phyloP scores from a whole-genome alignment of 1,140 invertebrate species.

The Meloidogyne floridensis region DNA sequence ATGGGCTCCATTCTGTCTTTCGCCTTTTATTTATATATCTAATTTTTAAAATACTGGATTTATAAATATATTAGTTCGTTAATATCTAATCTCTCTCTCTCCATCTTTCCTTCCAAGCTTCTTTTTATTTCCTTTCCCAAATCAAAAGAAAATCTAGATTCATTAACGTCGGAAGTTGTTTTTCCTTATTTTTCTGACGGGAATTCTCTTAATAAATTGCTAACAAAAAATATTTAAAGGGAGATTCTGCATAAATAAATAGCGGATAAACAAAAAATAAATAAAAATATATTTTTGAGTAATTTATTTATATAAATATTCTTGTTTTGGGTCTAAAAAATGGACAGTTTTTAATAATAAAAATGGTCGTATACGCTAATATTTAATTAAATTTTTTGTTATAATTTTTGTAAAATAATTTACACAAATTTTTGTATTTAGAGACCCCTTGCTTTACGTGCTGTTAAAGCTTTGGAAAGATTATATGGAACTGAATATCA shows the following conservation, averaged over 20 bases:
- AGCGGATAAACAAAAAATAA: too few relatives aligned
- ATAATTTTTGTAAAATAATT: background rate
- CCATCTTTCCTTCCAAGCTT: background rate
- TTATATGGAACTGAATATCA: conserved; percentile 64
- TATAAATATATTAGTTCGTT: background rate
- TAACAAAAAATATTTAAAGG: too few relatives aligned
- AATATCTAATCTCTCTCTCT: too few relatives aligned
- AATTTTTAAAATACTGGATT: background rate
- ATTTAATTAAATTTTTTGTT: background rate
- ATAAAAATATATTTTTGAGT: too few relatives aligned
- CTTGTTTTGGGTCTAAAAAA: background rate
- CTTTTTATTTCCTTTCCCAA: background rate
- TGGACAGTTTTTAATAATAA: too few relatives aligned
- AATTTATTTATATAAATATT: background rate
- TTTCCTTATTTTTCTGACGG: background rate
- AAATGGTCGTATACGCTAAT: background rate
- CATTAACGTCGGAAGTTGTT: background rate
- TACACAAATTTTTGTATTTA: conserved; percentile 10
- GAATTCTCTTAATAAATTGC: background rate
- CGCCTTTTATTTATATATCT: background rate
- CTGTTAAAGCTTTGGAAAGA: conserved; percentile 57
- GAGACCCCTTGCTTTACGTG: conserved; percentile 54
- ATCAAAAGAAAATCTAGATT: background rate
- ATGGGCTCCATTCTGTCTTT: conserved; percentile 9
- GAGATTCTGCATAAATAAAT: too few relatives aligned